These are phyloP conservation scores for Synodontis membranacea DNA, from an alignment of 2,113 vertebrate genomes.

Conservation along the genomic window DNA sequence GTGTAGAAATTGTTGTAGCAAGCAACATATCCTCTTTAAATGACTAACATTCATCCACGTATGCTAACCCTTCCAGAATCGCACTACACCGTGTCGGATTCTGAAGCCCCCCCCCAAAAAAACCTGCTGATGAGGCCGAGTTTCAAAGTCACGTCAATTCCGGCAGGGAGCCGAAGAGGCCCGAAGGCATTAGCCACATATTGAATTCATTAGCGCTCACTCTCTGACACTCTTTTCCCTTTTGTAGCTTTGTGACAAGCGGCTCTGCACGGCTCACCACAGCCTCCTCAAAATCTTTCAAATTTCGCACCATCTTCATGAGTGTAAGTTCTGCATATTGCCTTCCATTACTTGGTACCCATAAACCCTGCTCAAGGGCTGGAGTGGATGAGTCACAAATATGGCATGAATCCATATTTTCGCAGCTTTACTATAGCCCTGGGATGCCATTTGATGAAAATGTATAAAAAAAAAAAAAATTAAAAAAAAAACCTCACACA, in stretches of 20 bases:
- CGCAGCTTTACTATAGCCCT: constrained; percentile 52
- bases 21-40: not conserved
- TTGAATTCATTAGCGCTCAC: constrained; percentile 17
- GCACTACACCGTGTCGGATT: not conserved
- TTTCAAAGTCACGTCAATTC: constrained; percentile 71
- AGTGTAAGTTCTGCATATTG: constrained; percentile 1
- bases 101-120: constrained; percentile 17
- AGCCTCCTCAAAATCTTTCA: not conserved
- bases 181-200: constrained; percentile 48
- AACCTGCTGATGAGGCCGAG: constrained; percentile 76
- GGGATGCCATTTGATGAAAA: constrained; percentile 73
- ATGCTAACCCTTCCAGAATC: not conserved
- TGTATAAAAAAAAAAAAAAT: constrained; percentile 52
- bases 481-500: not conserved
- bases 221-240: constrained; percentile 9
- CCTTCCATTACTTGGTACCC: not conserved
- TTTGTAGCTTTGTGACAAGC: not conserved
- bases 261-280: not conserved
- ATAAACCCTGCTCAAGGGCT: not conserved
- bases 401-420: constrained; percentile 70
- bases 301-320: not conserved
- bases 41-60: not conserved
- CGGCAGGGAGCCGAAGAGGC: constrained; percentile 53
- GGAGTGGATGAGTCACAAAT: not conserved
- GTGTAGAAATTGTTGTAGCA: not conserved